Evolutionary conservation across 2,888 invertebrate species (phyloP), one percentile per base, ranked within the genome.

Genomic region (Acronicta aceris): DNA sequence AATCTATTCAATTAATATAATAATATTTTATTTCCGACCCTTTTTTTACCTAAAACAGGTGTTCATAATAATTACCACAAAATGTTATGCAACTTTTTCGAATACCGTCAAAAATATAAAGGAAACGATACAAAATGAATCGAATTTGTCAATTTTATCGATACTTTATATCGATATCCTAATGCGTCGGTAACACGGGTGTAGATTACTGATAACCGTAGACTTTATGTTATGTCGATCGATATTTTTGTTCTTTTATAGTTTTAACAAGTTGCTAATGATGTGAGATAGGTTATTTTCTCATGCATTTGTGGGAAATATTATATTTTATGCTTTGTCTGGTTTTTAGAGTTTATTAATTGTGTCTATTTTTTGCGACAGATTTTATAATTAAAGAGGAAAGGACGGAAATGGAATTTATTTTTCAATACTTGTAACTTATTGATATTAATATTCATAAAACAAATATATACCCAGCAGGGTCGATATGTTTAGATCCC

Each of bases 131-230:
- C 1, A 59, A 63, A 74, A 64, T 60, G 46, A 63, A 77, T 74
- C 49, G 66, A 60, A 40, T 59, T 60, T 52, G 47, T 75, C 52
- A 62, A 56, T 17, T 60, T 33, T 65, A 71, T 64, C 74, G 64
- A 62, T 65, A 52, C 41, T 17, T 45, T 42, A 48, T 60, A 63
- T 69, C 63, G 69, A 62, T 78, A 76, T 65, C 60, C 33, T 63
- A 43, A 45, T 33, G 30, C 51, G 51, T 61, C 62, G 42, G 49
- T 74, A 75, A 75, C 72, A 78, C 62, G 27, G 56, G 62, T 67
- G 59, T 47, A 67, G 78, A 75, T 75, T 68, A 67, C 62, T 21
- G 76, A 75, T 75, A 75, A 62, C 17, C 47, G 51, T 60, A 46
- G 40, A 38, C 53, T 78, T 78, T 70, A 78, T 66, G 61, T 38